Evolutionary conservation across 1,140 invertebrate genomes (phyloP), one percentile per base, ranked within the genome.

Genomic region (Sweltsa coloradensis): DNA sequence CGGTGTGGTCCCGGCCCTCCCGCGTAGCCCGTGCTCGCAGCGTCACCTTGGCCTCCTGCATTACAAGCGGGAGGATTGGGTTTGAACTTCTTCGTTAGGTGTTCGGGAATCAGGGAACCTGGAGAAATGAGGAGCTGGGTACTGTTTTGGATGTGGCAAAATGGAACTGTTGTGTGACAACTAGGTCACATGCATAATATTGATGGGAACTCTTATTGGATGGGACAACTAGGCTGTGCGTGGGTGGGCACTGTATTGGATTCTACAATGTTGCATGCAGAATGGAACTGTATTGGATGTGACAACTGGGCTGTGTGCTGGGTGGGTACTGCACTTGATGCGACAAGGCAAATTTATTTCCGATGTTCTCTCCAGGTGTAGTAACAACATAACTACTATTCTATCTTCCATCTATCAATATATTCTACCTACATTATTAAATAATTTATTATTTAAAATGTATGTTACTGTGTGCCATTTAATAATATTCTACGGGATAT

Each of bases 1-100:
- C 53, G 44, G 45, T 61, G 52, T 27, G 59, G 59, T 41, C 59
- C 59, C 47, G 56, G 57, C 18, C 58, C 58, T 34, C 57, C 52
- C 29, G 52, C 55, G 49, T 60, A 60, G 50, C 57, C 57, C 6
- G 51, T 54, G 14, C 41, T 41, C 6, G 50, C 23, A 39, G 39
- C 47, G 9, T 53, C 51, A 26, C 44, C 45, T 21, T 47, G 52
- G 2, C 43, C 41, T 18, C 46, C 42, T 24, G 34, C 41, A 49
- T 39, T 42, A 44, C 42, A 44, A 44, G n/a, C 16, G 27, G n/a
- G 42, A 44, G 42, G 34, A 18, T 44, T 44, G 6, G 1, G 21
- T 26, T 34, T 44, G 42, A 44, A 19, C 23, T 31, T 11, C 27
- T 44, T 44, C 14, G 21, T 44, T n/a, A n/a, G n/a, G 42, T 31